These are phyloP conservation scores for Yponomeuta sedellus DNA, from an alignment of 2,888 invertebrate species.

Conservation along the genomic window DNA sequence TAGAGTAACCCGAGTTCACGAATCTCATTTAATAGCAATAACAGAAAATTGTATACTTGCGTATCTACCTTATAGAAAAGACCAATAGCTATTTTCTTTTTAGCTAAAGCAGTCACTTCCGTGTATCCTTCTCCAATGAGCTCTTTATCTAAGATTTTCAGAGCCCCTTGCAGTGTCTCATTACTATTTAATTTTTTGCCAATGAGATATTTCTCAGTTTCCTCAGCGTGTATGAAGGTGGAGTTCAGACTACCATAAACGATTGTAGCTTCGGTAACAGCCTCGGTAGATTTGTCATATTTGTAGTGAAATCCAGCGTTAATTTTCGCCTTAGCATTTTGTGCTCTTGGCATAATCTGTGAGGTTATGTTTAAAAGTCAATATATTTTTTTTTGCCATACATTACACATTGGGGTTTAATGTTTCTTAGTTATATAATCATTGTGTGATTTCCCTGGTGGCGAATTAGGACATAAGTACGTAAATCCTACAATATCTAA, in stretches of 20 bases:
- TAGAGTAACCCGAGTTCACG: background rate
- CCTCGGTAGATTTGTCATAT: slow-evolving; percentile 51
- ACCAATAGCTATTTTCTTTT: slow-evolving; percentile 76
- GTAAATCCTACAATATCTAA: background rate
- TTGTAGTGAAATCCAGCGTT: slow-evolving; percentile 83
- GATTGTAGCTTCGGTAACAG: slow-evolving; percentile 65
- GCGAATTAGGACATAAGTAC: background rate
- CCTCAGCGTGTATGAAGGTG: slow-evolving; percentile 57
- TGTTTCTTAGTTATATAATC: background rate
- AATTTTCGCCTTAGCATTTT: slow-evolving; percentile 85
- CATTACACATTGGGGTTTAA: background rate
- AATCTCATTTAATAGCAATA: background rate
- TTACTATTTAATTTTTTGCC: slow-evolving; percentile 52
- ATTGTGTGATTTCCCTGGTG: background rate
- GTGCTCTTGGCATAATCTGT: slow-evolving; percentile 83
- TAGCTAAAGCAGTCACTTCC: slow-evolving; percentile 74
- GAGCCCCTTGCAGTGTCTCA: slow-evolving; percentile 38
- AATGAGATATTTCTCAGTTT: slow-evolving; percentile 66
- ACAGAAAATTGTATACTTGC: background rate
- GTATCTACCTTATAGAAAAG: slow-evolving; percentile 79
- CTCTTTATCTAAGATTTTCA: slow-evolving; percentile 38
- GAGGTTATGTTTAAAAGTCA: slow-evolving; percentile 21
- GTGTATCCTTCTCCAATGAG: slow-evolving; percentile 45
- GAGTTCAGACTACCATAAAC: slow-evolving; percentile 78
- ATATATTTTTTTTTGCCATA: background rate